Conservation (phyloP, 2,797 vertebrate genomes). For the Anableps anableps region DNA sequence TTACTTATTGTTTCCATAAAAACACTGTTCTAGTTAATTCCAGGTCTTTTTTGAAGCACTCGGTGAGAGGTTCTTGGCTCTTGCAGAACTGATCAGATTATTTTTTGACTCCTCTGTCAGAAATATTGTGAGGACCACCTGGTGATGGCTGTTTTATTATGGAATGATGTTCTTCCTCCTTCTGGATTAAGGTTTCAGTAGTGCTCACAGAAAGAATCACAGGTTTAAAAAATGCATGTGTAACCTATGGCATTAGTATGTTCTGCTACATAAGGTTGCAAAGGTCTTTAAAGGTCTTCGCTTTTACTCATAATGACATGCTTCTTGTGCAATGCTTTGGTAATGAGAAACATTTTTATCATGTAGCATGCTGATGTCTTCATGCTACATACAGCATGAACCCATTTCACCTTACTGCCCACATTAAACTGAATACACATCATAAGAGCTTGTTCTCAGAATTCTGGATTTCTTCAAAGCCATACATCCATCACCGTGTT, state of each 20-base stretch:
- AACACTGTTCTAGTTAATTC: not conserved
- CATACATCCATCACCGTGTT: not conserved
- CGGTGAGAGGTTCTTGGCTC: not conserved
- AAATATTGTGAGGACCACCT: not conserved
- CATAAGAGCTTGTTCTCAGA: not conserved
- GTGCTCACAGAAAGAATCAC: not conserved
- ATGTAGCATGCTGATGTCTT: not conserved
- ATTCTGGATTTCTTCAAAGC: not conserved
- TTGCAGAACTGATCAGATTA: not conserved
- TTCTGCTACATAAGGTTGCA: not conserved
- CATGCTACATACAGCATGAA: not conserved
- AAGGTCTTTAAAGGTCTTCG: not conserved
- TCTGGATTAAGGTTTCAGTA: not conserved
- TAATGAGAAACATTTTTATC: not conserved
- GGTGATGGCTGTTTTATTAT: not conserved
- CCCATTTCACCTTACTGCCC: not conserved
- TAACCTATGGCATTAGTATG: not conserved
- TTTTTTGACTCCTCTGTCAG: not conserved
- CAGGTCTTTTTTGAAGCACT: not conserved
- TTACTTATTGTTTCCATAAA: slow-evolving; percentile 1
- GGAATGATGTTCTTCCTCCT: not conserved
- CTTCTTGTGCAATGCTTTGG: not conserved
- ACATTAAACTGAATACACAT: not conserved
- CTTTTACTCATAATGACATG: not conserved
- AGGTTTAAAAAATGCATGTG: not conserved